Base-by-base conservation (phyloP, 2,797 vertebrate genomes). In the Cephalopachus bancanus region DNA sequence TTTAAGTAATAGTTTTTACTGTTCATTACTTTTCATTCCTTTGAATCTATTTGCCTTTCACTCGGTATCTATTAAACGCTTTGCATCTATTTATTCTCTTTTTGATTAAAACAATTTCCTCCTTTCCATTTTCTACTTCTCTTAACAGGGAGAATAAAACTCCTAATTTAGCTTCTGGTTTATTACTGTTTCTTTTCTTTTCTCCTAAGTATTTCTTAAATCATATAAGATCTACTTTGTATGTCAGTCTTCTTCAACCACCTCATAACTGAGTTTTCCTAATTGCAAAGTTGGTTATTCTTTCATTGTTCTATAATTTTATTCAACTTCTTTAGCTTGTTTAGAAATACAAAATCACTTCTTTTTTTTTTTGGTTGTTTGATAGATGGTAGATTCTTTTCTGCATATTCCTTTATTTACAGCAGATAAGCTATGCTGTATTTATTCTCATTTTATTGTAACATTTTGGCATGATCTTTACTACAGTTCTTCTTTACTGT, bases 141-240 rank as follows among this genome's bases (percentile, higher is more conserved):
- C 4, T 94, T 88, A 88, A 83, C 12, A 28, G 22, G 22, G 81
- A 80, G 17, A 85, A 28, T 57, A 74, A 69, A 83, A 26, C 2
- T 91, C 83, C 26, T 94, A 59, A 80, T 91, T 85, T 91, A 67
- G 3, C 51, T 93, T 84, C 11, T 92, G 20, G 20, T 83, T 93
- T 87, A 30, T 90, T 19, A 74, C 83, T 26, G 10, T 60, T 85
- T 76, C 2, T 57, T 67, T 72, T 60, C 20, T 78, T 80, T 86
- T 65, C 10, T 84, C 85, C 26, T 90, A 57, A 72, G 83, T 65
- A 67, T 83, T 86, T 79, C 60, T 83, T 69, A 60, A 74, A 33
- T 92, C 62, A 62, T 60, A 0, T 14, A 59, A 91, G 9, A 53
- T 80, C 12, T 74, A 22, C 87, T 72, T 85, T 60, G 11, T 1